These are phyloP conservation scores for Dorcus hopei DNA, from an alignment of 2,888 invertebrate genomes.

Conservation along the genomic window DNA sequence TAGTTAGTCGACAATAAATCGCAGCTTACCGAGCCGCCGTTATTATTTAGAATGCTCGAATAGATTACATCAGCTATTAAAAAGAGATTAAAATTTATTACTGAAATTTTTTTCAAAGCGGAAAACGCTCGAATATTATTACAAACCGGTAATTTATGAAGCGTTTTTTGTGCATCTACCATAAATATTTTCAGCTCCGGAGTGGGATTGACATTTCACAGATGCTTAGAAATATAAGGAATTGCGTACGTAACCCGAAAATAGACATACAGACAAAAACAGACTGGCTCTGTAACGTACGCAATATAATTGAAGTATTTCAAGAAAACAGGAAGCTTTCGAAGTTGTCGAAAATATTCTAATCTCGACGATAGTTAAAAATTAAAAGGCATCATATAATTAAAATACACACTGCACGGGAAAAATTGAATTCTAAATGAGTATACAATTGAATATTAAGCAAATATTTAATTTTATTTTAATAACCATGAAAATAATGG, in stretches of 20 bases:
- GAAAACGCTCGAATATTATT: slow-evolving; percentile 8
- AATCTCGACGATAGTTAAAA: background rate
- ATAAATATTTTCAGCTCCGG: slow-evolving; percentile 13
- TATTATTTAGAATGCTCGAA: too few relatives aligned
- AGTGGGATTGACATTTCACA: slow-evolving; percentile 17
- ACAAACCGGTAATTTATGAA: slow-evolving; percentile 9
- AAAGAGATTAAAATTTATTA: background rate
- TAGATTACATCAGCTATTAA: too few relatives aligned
- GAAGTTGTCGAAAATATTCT: too few relatives aligned
- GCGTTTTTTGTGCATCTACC: slow-evolving; percentile 5
- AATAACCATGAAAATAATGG: too few relatives aligned
- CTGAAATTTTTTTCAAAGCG: slow-evolving; percentile 13
- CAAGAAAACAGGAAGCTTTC: too few relatives aligned
- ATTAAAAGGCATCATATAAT: slow-evolving; percentile 3
- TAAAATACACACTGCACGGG: too few relatives aligned
- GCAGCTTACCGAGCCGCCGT: too few relatives aligned
- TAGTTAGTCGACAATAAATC: too few relatives aligned
- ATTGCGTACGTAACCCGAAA: slow-evolving; percentile 8
- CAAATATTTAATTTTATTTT: too few relatives aligned
- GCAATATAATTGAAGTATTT: too few relatives aligned
- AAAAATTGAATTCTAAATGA: too few relatives aligned
- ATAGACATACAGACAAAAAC: background rate
- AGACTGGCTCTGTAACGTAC: background rate
- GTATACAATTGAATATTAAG: too few relatives aligned
- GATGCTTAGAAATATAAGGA: slow-evolving; percentile 19